A percentile compares a stretch with the other conserved stretches of the same genome.
Conservation (phyloP, 2,797 vertebrate genomes). For the Lacerta agilis region DNA sequence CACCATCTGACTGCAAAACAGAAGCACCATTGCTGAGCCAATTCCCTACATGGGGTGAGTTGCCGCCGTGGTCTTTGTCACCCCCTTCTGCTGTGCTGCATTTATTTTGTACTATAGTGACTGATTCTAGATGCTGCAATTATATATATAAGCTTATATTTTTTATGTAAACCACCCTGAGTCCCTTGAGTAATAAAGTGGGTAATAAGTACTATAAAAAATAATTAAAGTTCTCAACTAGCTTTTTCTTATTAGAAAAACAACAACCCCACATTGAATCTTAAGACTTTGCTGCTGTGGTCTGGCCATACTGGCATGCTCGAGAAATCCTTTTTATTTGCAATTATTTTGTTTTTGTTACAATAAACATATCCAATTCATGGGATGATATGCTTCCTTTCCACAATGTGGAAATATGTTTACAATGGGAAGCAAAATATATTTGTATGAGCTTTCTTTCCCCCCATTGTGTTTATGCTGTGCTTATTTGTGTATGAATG, state of each 20-base stretch:
- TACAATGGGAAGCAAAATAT: constrained; percentile 15
- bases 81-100: too few relatives aligned
- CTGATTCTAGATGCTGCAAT: too few relatives aligned
- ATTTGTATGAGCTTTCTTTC: constrained; percentile 13
- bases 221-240: neutral
- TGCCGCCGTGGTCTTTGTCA: too few relatives aligned
- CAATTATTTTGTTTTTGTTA: constrained; percentile 20
- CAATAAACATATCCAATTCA: neutral
- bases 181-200: too few relatives aligned
- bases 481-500: constrained; percentile 24
- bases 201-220: too few relatives aligned
- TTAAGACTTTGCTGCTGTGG: neutral
- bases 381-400: neutral
- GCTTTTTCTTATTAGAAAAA: neutral
- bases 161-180: too few relatives aligned
- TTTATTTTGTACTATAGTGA: too few relatives aligned
- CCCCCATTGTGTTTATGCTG: neutral
- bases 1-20: too few relatives aligned
- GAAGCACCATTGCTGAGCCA: too few relatives aligned
- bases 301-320: neutral
- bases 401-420: neutral
- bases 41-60: too few relatives aligned
- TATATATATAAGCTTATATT: too few relatives aligned
- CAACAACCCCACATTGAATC: neutral
- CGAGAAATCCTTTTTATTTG: constrained; percentile 8